Base-by-base conservation (phyloP, 2,113 vertebrate genomes). In the Rissa tridactyla region DNA sequence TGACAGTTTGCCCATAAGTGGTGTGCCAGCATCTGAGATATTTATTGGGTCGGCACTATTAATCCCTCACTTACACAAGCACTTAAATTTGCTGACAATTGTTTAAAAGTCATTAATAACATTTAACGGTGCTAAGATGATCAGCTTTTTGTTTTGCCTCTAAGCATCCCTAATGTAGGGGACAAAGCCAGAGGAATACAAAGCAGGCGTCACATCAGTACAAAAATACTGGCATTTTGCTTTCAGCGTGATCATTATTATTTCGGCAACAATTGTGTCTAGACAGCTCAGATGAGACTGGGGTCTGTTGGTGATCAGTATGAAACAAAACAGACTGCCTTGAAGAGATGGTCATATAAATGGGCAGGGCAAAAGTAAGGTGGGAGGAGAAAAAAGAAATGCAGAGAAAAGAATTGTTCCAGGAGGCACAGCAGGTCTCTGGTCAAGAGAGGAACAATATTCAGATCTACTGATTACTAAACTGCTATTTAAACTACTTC, bases 131-230 rank as follows among this genome's bases (percentile, higher is more conserved):
- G 66, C 54, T 65, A 94, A 96, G 44, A 97, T 88, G 95, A 91
- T 57, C 77, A 73, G 52, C 36, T 87, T 88, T 93, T 97, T 97
- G 77, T 96, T 97, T 98, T 97, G 57, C 81, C 77, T 96, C 83
- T 94, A 60, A 95, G 85, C 75, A 83, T 65, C 88, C 69, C 79
- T 96, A 87, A 93, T 44, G 68, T 73, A 92, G 65, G 69, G 20
- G 81, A 95, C 60, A 96, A 96, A 97, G 66, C 58, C 85, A 78
- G 86, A 86, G 29, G 58, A 95, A 96, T 94, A 96, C 78, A 94
- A 96, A 98, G 86, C 82, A 97, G 91, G 46, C 64, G 12, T 76
- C 77, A 71, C 60, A 73, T 81, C 2, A 7, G 72, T 80, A 69
- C 64, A 92, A 94, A 96, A 91, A 96, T 62, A 62, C 70, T 92